Evolutionary conservation across 2,888 invertebrate genomes (phyloP).

Genomic region (Troides oblongomaculatus): DNA sequence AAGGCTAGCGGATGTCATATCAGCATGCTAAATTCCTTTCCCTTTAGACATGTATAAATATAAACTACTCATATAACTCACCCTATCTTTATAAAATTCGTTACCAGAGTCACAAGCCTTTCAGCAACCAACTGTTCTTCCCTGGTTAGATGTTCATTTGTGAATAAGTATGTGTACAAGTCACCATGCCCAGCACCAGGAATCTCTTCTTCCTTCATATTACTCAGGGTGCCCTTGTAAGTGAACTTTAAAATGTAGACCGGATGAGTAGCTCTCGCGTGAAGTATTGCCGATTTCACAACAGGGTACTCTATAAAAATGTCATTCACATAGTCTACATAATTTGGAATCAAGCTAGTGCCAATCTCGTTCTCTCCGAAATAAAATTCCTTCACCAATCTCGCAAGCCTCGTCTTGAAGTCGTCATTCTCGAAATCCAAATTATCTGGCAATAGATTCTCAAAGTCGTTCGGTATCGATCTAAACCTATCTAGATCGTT

Average conservation of each 20-base stretch:
- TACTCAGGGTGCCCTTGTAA: constrained; percentile 31
- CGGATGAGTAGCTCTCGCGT: constrained; percentile 48
- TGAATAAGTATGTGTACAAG: constrained; percentile 49
- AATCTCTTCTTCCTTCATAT: constrained; percentile 21
- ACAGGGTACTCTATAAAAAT: constrained; percentile 58
- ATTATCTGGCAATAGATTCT: constrained; percentile 58
- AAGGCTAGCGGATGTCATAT: too few relatives aligned
- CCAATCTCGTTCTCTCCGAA: constrained; percentile 43
- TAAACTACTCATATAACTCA: constrained; percentile 37
- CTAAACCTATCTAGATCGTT: constrained; percentile 42
- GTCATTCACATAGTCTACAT: constrained; percentile 58
- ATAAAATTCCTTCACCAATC: constrained; percentile 60
- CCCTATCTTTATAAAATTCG: constrained; percentile 64
- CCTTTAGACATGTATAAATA: neutral
- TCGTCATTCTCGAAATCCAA: constrained; percentile 48
- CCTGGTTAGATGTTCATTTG: constrained; percentile 35
- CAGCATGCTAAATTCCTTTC: too few relatives aligned
- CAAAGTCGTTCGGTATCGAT: constrained; percentile 47
- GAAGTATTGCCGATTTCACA: constrained; percentile 52
- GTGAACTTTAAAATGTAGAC: constrained; percentile 59
- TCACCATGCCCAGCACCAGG: constrained; percentile 36
- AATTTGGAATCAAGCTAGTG: constrained; percentile 41
- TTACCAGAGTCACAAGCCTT: constrained; percentile 50
- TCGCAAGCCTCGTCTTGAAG: constrained; percentile 46
- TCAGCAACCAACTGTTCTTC: constrained; percentile 41